Evolutionary conservation across 2,888 invertebrate species (phyloP), one percentile per base, ranked within the genome.

Genomic region (Conomelus anceps): DNA sequence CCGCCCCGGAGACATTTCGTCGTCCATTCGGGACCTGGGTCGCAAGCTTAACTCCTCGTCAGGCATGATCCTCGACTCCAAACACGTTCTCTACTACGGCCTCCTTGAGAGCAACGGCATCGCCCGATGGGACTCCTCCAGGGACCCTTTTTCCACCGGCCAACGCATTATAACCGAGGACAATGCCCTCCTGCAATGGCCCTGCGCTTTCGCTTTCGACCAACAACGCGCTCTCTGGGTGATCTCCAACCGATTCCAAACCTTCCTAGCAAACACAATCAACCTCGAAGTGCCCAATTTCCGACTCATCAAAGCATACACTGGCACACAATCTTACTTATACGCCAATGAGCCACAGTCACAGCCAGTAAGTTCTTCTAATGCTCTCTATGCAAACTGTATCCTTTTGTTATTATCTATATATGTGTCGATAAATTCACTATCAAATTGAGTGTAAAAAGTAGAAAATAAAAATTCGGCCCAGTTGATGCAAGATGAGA

Each of bases 41-140:
- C 92, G 93, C 0, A 96, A 96, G 92, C 93, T 94, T 0, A 96
- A 96, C 0, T 96, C 96, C 92, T 95, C 96, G 0, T 96, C 96
- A 92, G 96, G 96, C 0, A 96, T 97, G 96, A 94, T 95, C 90
- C 96, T 96, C 96, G 96, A 96, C 91, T 95, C 96, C 22, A 93
- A 94, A 22, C 96, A 96, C 1, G 93, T 95, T 6, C 93, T 97
- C 13, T 97, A 96, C 93, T 96, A 95, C 92, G 96, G 96, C 85
- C 94, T 96, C 24, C 93, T 97, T 89, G 95, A 95, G 88, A 95
- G 95, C 92, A 96, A 96, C 90, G 95, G 96, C 23, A 95, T 97
- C 88, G 95, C 95, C 20, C 95, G 94, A 93, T 97, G 96, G 96
- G 95, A 97, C 92, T 95, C 95, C 0, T 94, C 94, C 24, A 90